Base-by-base conservation (phyloP, 2,113 vertebrate genomes). In the Solea solea region DNA sequence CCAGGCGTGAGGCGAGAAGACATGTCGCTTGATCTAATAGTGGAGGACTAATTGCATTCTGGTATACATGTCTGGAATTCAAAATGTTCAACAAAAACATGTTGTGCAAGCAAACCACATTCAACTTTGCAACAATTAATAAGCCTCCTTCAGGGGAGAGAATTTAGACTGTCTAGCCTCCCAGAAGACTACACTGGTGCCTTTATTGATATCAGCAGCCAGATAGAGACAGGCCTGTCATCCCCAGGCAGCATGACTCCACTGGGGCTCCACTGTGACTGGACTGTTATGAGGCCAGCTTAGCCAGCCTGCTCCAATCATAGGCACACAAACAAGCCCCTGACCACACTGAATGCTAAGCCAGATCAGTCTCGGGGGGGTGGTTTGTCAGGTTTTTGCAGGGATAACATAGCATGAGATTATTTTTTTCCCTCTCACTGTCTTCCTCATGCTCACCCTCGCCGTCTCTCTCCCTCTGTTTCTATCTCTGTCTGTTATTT, bases 401-500 rank as follows among this genome's bases (percentile, higher is more conserved):
- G 84, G 86, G 89, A 90, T 89, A 90, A 91, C 90, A 91, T 88
- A 90, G 87, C 87, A 93, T 86, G 81, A 91, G 89, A 92, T 91
- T 91, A 90, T 90, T 89, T 82, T 82, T 49, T 27, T 9, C 27
- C 10, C 53, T 59, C 34, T 64, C 46, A 53, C 42, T 44, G 49
- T 55, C 68, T 61, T 71, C 57, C 64, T 57, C 56, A 42, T 44
- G 1, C 76, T 68, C 62, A 8, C 48, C 25, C 80, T 80, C 12
- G 1, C 57, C 40, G 60, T 68, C 72, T 80, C 72, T 73, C 78
- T 27, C 49, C 59, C 83, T 84, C 79, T 69, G 56, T 84, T 80
- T 77, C 80, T 69, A 64, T 83, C 64, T 67, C 72, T 79, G 83
- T 83, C 59, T 89, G 85, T 90, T 91, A 82, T 86, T 74, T 82